These are phyloP conservation scores for Masnerella sp. DNA, from an alignment of 2,888 invertebrate genomes.

Conservation along the genomic window DNA sequence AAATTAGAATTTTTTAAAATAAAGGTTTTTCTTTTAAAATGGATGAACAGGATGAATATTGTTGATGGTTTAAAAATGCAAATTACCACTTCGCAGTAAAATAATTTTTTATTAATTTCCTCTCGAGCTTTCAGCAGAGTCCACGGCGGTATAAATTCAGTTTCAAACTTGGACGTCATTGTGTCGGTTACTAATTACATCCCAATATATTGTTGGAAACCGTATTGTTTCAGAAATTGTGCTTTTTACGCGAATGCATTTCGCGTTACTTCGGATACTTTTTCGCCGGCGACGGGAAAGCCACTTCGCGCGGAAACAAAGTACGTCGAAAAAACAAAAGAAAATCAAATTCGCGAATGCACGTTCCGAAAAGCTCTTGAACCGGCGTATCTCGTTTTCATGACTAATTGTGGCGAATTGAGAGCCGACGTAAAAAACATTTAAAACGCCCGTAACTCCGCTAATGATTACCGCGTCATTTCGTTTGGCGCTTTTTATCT, in stretches of 20 bases:
- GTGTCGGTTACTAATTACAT: constrained; percentile 27
- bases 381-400: neutral
- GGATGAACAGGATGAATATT: constrained; percentile 1
- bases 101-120: constrained; percentile 58
- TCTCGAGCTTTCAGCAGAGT: constrained; percentile 62
- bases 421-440: neutral
- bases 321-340: constrained; percentile 12
- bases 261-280: neutral
- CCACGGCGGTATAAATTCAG: constrained; percentile 66
- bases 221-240: constrained; percentile 13
- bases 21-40: no score
- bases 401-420: neutral
- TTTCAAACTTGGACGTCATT: constrained; percentile 58
- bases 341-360: neutral
- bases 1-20: no score
- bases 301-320: constrained; percentile 24
- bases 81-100: constrained; percentile 41
- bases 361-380: neutral
- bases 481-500: constrained; percentile 1
- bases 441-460: constrained; percentile 10
- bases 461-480: constrained; percentile 27
- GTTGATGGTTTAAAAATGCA: constrained; percentile 1
- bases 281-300: no score
- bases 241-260: constrained; percentile 9
- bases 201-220: constrained; percentile 15